These are phyloP conservation scores for Drosophila paracracens DNA, from an alignment of 2,888 invertebrate genomes.

Conservation along the genomic window DNA sequence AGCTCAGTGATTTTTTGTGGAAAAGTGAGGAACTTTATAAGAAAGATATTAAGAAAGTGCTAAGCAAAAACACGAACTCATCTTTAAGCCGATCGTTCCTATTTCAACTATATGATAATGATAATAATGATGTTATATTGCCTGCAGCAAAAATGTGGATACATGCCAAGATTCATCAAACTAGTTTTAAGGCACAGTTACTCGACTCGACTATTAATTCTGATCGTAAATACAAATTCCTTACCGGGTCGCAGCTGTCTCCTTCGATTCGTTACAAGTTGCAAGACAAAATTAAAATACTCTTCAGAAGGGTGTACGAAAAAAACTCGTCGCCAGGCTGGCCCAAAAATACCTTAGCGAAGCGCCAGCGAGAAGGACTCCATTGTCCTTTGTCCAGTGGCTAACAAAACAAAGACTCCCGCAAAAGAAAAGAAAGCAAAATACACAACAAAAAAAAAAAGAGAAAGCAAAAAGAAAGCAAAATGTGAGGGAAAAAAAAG, in stretches of 20 bases:
- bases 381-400: slow-evolving; percentile 73
- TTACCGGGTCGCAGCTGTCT: not conserved
- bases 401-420: slow-evolving; percentile 54
- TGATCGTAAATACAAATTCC: not conserved
- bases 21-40: not conserved
- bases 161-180: not conserved
- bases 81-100: not conserved
- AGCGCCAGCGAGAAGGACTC: slow-evolving; percentile 35
- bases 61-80: not conserved
- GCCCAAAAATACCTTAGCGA: slow-evolving; percentile 66
- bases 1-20: not conserved
- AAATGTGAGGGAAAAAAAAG: slow-evolving; percentile 55
- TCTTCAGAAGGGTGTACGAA: not conserved
- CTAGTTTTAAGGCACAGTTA: not conserved
- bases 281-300: not conserved
- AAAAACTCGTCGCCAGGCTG: slow-evolving; percentile 66
- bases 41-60: not conserved
- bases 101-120: not conserved
- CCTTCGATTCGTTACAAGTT: not conserved
- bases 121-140: not conserved
- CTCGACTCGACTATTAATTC: not conserved
- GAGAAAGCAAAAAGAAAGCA: not conserved
- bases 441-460: slow-evolving; percentile 6
- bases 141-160: not conserved
- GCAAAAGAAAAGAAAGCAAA: slow-evolving; percentile 8